Base-by-base conservation (phyloP, 2,113 vertebrate genomes). In the Cephalopterus ornatus region DNA sequence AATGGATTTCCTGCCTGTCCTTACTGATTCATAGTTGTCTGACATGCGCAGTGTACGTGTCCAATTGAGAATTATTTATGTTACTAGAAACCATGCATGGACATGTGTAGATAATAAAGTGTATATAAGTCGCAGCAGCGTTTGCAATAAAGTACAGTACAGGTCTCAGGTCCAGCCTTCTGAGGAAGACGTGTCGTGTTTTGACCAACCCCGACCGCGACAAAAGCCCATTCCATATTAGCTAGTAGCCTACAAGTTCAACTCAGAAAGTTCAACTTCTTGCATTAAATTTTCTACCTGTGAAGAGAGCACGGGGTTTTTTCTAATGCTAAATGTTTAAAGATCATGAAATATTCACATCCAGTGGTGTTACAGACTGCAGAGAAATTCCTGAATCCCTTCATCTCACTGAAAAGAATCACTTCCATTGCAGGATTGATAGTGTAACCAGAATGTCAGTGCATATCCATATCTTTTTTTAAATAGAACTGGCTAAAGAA, bases 151-250 rank as follows among this genome's bases (percentile, higher is more conserved):
- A n/a, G n/a, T n/a, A n/a, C n/a, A n/a, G n/a, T n/a, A n/a, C n/a
- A n/a, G n/a, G n/a, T n/a, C n/a, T n/a, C n/a, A n/a, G n/a, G n/a
- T n/a, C n/a, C n/a, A n/a, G n/a, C n/a, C n/a, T n/a, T n/a, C n/a
- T n/a, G n/a, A n/a, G n/a, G n/a, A n/a, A n/a, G n/a, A n/a, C n/a
- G n/a, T n/a, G n/a, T n/a, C n/a, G n/a, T n/a, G n/a, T n/a, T n/a
- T n/a, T n/a, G n/a, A n/a, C n/a, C n/a, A n/a, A n/a, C n/a, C n/a
- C n/a, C n/a, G n/a, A n/a, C n/a, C n/a, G n/a, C n/a, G n/a, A n/a
- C n/a, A n/a, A n/a, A n/a, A n/a, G 37, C 19, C 39, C 0, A 0
- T 76, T 83, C 59, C 55, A n/a, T 80, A 11, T 6, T 53, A 89
- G 16, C 14, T 46, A 49, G 49, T 53, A 89, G 55, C 27, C 30